A percentile compares a stretch with the other conserved stretches of the same genome.
Conservation (phyloP, 2,797 vertebrate species). For the Halcyon chelicuti region DNA sequence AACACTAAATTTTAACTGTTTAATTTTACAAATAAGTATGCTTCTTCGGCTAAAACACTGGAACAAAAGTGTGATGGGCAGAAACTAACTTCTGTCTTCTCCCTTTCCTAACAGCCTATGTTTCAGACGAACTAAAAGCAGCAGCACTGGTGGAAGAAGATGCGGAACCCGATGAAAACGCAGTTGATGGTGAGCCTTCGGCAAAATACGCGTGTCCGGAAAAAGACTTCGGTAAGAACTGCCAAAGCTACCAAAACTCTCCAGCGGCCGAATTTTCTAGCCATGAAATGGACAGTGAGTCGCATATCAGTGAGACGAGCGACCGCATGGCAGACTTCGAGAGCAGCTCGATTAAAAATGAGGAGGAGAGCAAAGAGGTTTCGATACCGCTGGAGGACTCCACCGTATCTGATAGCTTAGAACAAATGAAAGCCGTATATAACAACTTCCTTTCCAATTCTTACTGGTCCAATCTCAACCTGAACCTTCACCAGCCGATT, state of each 20-base stretch:
- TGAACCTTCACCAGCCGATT: constrained; percentile 91
- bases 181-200: constrained; percentile 89
- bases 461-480: constrained; percentile 96
- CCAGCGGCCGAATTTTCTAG: constrained; percentile 94
- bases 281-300: constrained; percentile 98
- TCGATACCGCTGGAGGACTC: constrained; percentile 85
- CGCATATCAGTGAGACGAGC: constrained; percentile 96
- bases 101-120: constrained; percentile 85
- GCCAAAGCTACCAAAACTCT: constrained; percentile 90
- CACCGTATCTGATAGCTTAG: constrained; percentile 91
- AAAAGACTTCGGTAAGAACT: constrained; percentile 90
- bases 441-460: constrained; percentile 98
- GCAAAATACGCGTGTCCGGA: constrained; percentile 92
- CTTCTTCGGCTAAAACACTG: constrained; percentile 72
- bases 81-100: constrained; percentile 69
- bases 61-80: constrained; percentile 55
- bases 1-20: constrained; percentile 87
- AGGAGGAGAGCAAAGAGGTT: constrained; percentile 92
- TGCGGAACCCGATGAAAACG: constrained; percentile 88
- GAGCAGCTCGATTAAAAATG: constrained; percentile 92
- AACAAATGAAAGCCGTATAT: constrained; percentile 99
- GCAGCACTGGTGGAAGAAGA: constrained; percentile 93
- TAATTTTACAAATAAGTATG: constrained; percentile 85
- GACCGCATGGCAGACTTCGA: constrained; percentile 98
- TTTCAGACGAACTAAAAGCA: constrained; percentile 95